Percentiles rank a stretch among this genome's conserved stretches.
Conservation (phyloP, 2,113 vertebrate species). For the Parotia lawesii region DNA sequence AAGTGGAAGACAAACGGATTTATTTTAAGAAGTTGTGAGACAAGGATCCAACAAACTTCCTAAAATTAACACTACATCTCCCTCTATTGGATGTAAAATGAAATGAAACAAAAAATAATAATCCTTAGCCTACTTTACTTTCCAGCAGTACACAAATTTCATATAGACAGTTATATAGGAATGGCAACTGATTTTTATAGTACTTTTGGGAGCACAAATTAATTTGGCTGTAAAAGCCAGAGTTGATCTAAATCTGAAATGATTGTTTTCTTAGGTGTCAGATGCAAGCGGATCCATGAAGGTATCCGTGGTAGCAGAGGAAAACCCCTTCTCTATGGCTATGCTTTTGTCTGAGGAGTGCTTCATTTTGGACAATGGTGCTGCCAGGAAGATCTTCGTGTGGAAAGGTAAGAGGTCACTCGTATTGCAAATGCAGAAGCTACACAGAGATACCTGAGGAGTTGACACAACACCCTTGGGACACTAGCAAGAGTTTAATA, state of each 20-base stretch:
- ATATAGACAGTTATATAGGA: background rate
- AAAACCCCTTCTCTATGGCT: conserved; percentile 84
- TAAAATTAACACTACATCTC: conserved; percentile 10
- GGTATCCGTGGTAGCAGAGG: conserved; percentile 77
- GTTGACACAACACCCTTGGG: background rate
- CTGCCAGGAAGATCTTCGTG: conserved; percentile 85
- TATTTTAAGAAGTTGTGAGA: background rate
- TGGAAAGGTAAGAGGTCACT: conserved; percentile 84
- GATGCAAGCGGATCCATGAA: conserved; percentile 87
- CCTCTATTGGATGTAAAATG: conserved; percentile 32
- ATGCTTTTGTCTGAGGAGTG: conserved; percentile 86
- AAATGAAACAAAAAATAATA: background rate
- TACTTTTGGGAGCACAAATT: background rate
- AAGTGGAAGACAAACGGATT: background rate
- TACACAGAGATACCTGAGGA: background rate
- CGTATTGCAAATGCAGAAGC: background rate
- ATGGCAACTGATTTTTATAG: background rate
- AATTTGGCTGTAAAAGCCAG: background rate
- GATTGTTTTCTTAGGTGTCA: conserved; percentile 75
- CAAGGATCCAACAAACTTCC: background rate
- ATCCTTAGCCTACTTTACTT: background rate
- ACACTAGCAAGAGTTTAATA: background rate
- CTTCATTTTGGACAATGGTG: conserved; percentile 87
- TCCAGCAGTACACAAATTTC: background rate
- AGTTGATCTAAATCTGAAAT: background rate